These are phyloP conservation scores for Notoglanidium macrostoma DNA, from an alignment of 2,797 vertebrate species.

Conservation along the genomic window DNA sequence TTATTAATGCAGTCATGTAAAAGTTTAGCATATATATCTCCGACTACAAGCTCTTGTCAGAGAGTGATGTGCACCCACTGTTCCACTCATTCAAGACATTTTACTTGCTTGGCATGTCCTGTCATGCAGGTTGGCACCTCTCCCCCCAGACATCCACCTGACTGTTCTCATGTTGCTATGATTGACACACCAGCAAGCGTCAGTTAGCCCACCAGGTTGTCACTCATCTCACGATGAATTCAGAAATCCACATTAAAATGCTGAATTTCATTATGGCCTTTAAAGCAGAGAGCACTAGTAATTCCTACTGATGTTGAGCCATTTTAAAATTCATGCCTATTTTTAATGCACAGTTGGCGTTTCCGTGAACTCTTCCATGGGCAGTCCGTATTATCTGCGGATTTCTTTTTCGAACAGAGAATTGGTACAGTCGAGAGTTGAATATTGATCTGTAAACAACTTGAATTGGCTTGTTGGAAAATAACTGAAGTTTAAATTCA, in stretches of 20 bases:
- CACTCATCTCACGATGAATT: slow-evolving; percentile 21
- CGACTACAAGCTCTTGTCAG: slow-evolving; percentile 16
- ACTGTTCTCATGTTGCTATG: slow-evolving; percentile 26
- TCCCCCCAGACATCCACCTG: slow-evolving; percentile 30
- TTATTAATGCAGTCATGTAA: neutral
- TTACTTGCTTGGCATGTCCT: slow-evolving; percentile 31
- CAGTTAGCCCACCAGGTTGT: slow-evolving; percentile 27
- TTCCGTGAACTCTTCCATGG: neutral
- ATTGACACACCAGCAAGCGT: slow-evolving; percentile 33
- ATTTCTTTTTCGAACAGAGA: neutral
- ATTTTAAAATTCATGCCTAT: neutral
- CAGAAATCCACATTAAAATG: slow-evolving; percentile 3
- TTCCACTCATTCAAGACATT: slow-evolving; percentile 29
- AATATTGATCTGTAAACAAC: neutral
- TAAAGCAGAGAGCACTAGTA: neutral
- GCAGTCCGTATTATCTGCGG: neutral
- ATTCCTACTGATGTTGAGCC: neutral
- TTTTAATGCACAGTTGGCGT: neutral
- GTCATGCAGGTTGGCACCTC: slow-evolving; percentile 38
- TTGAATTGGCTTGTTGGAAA: neutral
- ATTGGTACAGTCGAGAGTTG: neutral
- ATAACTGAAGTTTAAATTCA: neutral
- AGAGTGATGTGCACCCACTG: slow-evolving; percentile 26
- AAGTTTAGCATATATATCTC: neutral
- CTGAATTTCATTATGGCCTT: neutral